Base-by-base conservation (phyloP, 2,888 invertebrate genomes). In the Eueremaeus valkanovi region DNA sequence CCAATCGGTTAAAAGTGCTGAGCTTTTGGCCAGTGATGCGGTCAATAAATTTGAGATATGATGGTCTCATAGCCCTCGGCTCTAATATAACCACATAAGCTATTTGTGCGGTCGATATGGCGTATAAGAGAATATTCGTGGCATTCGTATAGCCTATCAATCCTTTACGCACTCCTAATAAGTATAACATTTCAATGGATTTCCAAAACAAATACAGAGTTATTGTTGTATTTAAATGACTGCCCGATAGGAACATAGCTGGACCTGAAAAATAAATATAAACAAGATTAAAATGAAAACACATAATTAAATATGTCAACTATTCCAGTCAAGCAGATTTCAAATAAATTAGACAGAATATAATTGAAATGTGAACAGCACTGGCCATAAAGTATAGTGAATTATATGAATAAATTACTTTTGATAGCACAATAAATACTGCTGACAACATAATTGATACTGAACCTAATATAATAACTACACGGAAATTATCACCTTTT, bases 201-300 rank as follows among this genome's bases (percentile, higher is more conserved):
- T 92, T 93, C 90, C 92, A 92, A 84, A 91, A 87, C 8, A 90
- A 88, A 83, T 92, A 93, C 42, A 92, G 85, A 21, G 92, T 89
- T 74, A 92, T 86, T 0, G 91, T 90, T 63, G 89, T 88, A 81
- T 90, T 90, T 40, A 90, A 29, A 29, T 6, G 9, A 16, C 16
- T 11, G 90, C 83, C 2, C 8, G 74, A 74, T 42, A 72, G 24
- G 5, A 45, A 21, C 66, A 66, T 66, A 21, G 66, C 27, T 33
- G 66, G 66, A 36, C 66, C 66, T 66, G n/a, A 31, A 9, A 2
- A 9, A 13, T 3, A 61, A 61, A 61, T 31, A 8, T 33, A 29
- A 3, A n/a, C n/a, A n/a, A n/a, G n/a, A n/a, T n/a, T n/a, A n/a
- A n/a, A n/a, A n/a, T n/a, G n/a, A n/a, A n/a, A n/a, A n/a, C n/a